Evolutionary conservation across 2,113 vertebrate species (phyloP), one percentile per base, ranked within the genome.

Genomic region (Nycticorax nycticorax): DNA sequence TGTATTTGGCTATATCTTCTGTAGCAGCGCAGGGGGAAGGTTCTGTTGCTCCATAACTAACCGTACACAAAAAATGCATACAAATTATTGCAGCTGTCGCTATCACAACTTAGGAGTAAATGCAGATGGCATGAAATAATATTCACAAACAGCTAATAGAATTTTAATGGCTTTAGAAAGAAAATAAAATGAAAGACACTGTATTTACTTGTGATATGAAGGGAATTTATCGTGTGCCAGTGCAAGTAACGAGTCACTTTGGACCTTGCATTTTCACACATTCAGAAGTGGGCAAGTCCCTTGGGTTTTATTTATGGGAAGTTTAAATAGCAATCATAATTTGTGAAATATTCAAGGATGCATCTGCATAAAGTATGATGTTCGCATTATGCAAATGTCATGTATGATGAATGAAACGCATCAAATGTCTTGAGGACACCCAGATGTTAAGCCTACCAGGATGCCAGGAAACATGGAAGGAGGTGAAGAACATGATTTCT

Each of bases 101-200:
- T 90, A 96, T 95, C 97, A 97, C 97, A 97, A 97, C 97, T 94
- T 76, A 75, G 94, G 95, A 98, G 95, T 83, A 97, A 98, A 98
- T 97, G 98, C 98, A 98, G 97, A 98, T 98, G 98, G 97, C 92
- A 97, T 91, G 96, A 98, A 98, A 98, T 98, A 98, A 98, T 98
- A 98, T 97, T 98, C 97, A 94, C 96, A 97, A 97, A 97, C 96
- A 97, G 96, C 97, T 98, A 98, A 98, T 98, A 98, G 98, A 98
- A 98, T 98, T 98, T 98, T 98, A 98, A 98, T 98, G 97, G 97
- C 96, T 95, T 97, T 37, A 89, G 95, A 95, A 97, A 97, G 97
- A 96, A 97, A 97, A 95, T 97, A 68, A 97, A 97, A 98, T 77
- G 92, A 95, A 97, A 97, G 96, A 48, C 89, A 27, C 69, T 92